A percentile compares a stretch with the other conserved stretches of the same genome.
Conservation (phyloP, 2,113 vertebrate species). For the Triplophysa tibetana region DNA sequence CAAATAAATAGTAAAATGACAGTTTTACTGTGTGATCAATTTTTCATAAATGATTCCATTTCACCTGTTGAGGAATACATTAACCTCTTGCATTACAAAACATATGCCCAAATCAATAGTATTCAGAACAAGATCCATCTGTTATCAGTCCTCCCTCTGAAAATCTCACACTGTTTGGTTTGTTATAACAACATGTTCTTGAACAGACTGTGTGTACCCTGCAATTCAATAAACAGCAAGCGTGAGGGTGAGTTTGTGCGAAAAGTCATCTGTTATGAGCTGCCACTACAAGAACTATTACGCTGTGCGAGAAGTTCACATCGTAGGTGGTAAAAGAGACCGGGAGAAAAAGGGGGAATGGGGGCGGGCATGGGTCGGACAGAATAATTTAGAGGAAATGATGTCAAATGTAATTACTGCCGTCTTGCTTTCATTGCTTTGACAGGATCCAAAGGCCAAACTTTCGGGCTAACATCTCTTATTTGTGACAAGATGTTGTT, state of each 20-base stretch:
- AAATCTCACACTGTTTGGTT: constrained; percentile 34
- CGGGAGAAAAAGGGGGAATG: no score
- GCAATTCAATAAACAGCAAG: constrained; percentile 59
- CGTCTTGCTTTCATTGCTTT: background rate
- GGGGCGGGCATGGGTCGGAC: background rate
- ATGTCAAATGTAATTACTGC: constrained; percentile 15
- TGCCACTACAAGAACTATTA: background rate
- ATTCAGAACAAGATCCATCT: background rate
- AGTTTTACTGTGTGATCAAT: background rate
- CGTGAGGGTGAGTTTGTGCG: constrained; percentile 9
- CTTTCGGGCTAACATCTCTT: background rate
- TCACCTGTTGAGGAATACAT: background rate
- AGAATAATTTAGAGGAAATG: constrained; percentile 7
- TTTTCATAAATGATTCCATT: background rate
- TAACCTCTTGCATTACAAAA: background rate
- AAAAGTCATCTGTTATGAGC: constrained; percentile 22
- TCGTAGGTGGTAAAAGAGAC: background rate
- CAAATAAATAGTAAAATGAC: no score
- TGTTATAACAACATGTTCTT: constrained; percentile 60
- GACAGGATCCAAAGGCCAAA: background rate
- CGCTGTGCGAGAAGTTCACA: background rate
- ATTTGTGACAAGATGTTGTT: constrained; percentile 4
- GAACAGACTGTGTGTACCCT: constrained; percentile 61
- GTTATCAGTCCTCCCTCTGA: background rate
- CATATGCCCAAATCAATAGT: background rate